A percentile compares a stretch with the other conserved stretches of the same genome.
These are phyloP conservation scores for Cherax quadricarinatus DNA, from an alignment of 1,140 invertebrate species.

Conservation along the genomic window DNA sequence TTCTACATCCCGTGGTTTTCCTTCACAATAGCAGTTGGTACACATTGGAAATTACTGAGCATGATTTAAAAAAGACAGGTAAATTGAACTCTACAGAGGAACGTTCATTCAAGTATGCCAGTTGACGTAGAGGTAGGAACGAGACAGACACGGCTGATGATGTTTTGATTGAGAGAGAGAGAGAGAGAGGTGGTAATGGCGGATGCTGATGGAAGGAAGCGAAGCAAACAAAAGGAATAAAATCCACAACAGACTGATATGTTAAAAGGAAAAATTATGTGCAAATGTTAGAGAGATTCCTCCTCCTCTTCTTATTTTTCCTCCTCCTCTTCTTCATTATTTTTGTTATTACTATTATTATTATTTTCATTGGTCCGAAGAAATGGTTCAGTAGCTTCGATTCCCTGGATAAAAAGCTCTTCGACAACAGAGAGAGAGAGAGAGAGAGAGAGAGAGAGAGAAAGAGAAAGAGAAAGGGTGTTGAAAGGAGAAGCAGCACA, in stretches of 20 bases:
- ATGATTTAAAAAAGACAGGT: background rate
- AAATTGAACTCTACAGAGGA: background rate
- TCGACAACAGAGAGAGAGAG: background rate
- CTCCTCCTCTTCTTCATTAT: too few species aligned
- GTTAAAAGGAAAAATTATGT: too few species aligned
- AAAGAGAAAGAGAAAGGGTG: background rate
- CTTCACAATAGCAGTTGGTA: too few species aligned
- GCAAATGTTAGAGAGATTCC: too few species aligned
- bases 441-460: constrained; percentile 19
- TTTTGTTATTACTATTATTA: too few species aligned
- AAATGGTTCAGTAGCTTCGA: too few species aligned
- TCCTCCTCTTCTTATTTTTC: too few species aligned
- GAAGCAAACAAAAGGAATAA: too few species aligned
- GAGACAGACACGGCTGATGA: background rate
- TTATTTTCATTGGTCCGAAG: too few species aligned
- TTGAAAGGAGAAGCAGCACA: background rate
- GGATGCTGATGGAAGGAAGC: background rate
- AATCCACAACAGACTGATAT: too few species aligned
- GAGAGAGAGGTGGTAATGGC: background rate
- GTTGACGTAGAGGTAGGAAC: background rate
- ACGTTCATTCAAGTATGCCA: background rate
- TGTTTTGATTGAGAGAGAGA: background rate
- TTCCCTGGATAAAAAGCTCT: too few species aligned
- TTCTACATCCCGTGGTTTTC: too few species aligned
- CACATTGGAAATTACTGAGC: background rate